Percentiles rank a stretch among this genome's conserved stretches.
These are phyloP conservation scores for Coecobrya sp. DNA, from an alignment of 2,888 invertebrate genomes.

Conservation along the genomic window DNA sequence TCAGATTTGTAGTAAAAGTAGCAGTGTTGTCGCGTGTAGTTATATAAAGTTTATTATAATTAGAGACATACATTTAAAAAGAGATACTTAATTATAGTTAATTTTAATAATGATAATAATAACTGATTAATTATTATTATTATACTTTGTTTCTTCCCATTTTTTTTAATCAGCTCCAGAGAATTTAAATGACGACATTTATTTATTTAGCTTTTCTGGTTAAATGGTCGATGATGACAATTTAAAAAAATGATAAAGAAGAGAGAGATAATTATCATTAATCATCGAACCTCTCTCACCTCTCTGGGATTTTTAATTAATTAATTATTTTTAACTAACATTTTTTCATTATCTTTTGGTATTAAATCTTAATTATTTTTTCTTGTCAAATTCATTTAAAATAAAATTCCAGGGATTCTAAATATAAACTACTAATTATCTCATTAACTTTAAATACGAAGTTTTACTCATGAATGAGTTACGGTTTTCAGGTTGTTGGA, in stretches of 20 bases:
- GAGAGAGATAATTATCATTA: no score
- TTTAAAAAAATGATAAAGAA: neutral
- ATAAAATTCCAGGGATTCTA: neutral
- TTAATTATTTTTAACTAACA: no score
- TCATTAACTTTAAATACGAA: neutral
- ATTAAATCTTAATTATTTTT: no score
- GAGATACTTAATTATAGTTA: neutral
- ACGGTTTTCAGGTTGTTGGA: slow-evolving; percentile 8
- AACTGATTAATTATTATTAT: neutral
- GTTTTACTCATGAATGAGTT: slow-evolving; percentile 38
- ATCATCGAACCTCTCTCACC: no score
- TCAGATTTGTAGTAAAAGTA: neutral
- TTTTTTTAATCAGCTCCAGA: slow-evolving; percentile 26
- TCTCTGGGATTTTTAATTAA: no score
- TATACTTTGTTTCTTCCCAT: slow-evolving; percentile 8
- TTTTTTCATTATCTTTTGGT: no score
- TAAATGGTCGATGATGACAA: neutral
- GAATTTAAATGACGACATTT: neutral
- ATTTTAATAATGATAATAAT: neutral
- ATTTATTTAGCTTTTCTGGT: neutral
- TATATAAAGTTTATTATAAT: neutral
- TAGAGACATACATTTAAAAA: neutral
- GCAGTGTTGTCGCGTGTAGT: neutral
- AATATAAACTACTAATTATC: neutral
- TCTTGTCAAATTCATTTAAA: neutral